phyloP scores from a whole-genome alignment of 2,888 invertebrate species.

The Synanthedon formicaeformis region DNA sequence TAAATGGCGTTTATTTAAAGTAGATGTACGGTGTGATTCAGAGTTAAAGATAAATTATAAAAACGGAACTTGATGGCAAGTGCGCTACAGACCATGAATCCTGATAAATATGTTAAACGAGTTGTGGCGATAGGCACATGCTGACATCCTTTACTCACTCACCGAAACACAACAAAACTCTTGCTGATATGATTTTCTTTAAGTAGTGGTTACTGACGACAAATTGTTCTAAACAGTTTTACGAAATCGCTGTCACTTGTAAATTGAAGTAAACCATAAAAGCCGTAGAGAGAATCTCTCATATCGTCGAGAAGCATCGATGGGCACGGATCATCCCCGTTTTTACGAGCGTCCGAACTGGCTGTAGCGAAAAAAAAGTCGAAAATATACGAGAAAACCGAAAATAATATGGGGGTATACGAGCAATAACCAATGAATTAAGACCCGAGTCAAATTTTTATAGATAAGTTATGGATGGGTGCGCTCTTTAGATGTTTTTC shows the following conservation, averaged over 20 bases:
- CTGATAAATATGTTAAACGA: no score
- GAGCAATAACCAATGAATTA: conserved; percentile 52
- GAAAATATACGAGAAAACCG: conserved; percentile 50
- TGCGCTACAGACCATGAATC: no score
- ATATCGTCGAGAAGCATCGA: conserved; percentile 53
- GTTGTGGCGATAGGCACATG: no score
- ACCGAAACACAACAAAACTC: no score
- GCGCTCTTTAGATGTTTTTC: conserved; percentile 4
- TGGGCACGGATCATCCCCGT: conserved; percentile 49
- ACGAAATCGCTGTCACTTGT: neutral
- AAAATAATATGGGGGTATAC: conserved; percentile 52
- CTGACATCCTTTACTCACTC: no score
- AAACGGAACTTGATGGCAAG: no score
- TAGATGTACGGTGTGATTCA: no score
- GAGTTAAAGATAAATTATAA: no score
- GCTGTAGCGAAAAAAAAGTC: conserved; percentile 35
- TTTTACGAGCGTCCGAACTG: conserved; percentile 49
- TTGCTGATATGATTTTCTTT: no score
- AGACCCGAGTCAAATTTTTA: conserved; percentile 15
- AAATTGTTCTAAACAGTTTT: no score
- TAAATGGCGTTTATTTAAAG: no score
- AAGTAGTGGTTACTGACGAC: no score
- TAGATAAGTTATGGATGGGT: conserved; percentile 6
- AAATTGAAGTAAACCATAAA: conserved; percentile 9
- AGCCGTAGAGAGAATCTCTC: conserved; percentile 41